Conservation (phyloP, 1,140 invertebrate species). For the Drosophila obscura region DNA sequence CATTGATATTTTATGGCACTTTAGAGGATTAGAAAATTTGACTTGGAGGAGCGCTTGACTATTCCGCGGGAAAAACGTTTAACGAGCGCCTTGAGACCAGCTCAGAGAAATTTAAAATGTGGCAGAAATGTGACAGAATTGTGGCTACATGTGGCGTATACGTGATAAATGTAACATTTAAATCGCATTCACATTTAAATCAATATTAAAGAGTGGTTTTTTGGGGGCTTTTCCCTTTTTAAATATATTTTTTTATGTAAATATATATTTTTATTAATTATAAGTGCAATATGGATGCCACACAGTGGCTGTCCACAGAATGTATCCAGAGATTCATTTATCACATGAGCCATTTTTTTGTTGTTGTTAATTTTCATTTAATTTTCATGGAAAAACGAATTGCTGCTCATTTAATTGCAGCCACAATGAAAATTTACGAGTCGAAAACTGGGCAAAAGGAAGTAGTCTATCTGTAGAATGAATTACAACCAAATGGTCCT, state of each 20-base stretch:
- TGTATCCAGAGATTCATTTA: conserved; percentile 44
- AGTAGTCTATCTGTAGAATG: conserved; percentile 8
- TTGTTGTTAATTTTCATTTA: conserved; percentile 10
- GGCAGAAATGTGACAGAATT: conserved; percentile 1
- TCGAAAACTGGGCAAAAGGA: conserved; percentile 13
- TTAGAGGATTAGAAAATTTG: conserved; percentile 41
- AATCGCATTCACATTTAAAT: conserved; percentile 60
- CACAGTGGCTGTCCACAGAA: conserved; percentile 5
- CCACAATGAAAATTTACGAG: conserved; percentile 61
- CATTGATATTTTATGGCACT: conserved; percentile 51
- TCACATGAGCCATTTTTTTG: conserved; percentile 50
- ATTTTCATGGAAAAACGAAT: conserved; percentile 31
- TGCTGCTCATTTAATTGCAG: conserved; percentile 61
- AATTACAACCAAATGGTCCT: not conserved
- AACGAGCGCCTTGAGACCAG: conserved; percentile 41
- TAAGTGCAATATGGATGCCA: conserved; percentile 47
- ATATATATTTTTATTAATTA: conserved; percentile 39
- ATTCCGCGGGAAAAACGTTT: conserved; percentile 36
- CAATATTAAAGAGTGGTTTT: conserved; percentile 43
- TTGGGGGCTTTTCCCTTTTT: not conserved
- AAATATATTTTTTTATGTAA: not conserved
- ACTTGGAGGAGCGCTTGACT: conserved; percentile 24
- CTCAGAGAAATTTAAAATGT: conserved; percentile 56
- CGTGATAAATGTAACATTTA: conserved; percentile 46
- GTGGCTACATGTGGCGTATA: conserved; percentile 17